Evolutionary conservation across 2,113 vertebrate species (phyloP).

Genomic region (Mobula birostris): DNA sequence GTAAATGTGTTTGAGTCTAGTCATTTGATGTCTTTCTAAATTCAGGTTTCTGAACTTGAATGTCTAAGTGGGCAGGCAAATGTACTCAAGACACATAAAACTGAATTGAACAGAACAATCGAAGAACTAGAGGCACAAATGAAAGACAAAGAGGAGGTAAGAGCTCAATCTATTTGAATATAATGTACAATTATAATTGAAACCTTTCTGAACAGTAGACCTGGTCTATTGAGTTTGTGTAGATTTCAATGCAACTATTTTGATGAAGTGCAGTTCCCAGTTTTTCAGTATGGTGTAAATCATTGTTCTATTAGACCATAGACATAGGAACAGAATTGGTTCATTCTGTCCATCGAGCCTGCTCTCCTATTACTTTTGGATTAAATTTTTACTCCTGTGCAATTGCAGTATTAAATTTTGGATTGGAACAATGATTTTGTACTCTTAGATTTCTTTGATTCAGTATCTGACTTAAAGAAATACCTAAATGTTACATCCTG

Average conservation of each 20-base stretch:
- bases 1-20: no score
- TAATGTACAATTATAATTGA: neutral
- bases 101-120: conserved; percentile 93
- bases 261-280: neutral
- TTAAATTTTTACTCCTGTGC: neutral
- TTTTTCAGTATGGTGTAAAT: neutral
- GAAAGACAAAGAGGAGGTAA: conserved; percentile 90
- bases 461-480: neutral
- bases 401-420: neutral
- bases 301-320: neutral
- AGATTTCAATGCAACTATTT: no score
- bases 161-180: no score
- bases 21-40: neutral
- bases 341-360: no score
- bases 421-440: neutral
- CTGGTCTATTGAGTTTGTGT: neutral
- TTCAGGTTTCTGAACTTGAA: conserved; percentile 91
- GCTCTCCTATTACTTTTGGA: neutral
- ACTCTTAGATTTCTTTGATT: neutral
- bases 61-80: conserved; percentile 91
- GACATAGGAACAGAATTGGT: no score
- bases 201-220: no score
- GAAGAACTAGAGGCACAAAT: conserved; percentile 83
- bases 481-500: neutral
- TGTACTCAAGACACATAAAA: conserved; percentile 92